Evolutionary conservation across 2,113 vertebrate genomes (phyloP), one percentile per base, ranked within the genome.

Genomic region (Eolophus roseicapilla): DNA sequence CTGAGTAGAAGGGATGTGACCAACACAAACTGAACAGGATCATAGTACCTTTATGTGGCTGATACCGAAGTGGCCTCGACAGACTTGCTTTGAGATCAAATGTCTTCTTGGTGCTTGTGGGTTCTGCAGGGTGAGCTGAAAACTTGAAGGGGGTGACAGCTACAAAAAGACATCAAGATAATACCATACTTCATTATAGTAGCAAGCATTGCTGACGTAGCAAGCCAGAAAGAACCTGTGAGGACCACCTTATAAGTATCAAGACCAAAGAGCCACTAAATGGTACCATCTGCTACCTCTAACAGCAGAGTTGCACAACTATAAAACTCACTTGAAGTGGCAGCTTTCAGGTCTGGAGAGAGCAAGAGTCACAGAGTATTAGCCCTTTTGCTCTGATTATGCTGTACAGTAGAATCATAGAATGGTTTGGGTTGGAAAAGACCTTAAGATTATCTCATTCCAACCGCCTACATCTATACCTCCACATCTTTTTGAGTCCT

Each of bases 51-150:
- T 97, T 98, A 55, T 99, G 99, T 35, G 99, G 99, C 94, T 99
- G 98, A 92, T 99, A 99, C 39, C 47, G 64, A 85, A 99, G 99
- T 0, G 99, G 99, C 60, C 98, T 98, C 16, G 99, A 98, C 87
- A 99, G 98, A 92, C 99, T 99, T 49, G 98, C 99, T 98, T 99
- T 98, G 86, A 99, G 98, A 91, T 99, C 98, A 97, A 99, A 99
- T 2, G 37, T 63, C 92, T 99, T 99, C 96, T 98, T 99, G 7
- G 97, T 94, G 5, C 97, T 97, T 7, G 98, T 98, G 16, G 99
- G 98, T 62, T 94, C 85, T 6, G 28, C 35, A 25, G 82, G 19
- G 11, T 95, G 68, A 62, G 97, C 97, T 23, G 94, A 96, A 88
- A 99, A 98, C 82, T 98, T 97, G 87, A 99, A 99, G 1, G 98